Percentiles rank a stretch among this genome's conserved stretches.
These are phyloP conservation scores for Toxotes lorentzi DNA, from an alignment of 2,797 vertebrate genomes.

Conservation along the genomic window DNA sequence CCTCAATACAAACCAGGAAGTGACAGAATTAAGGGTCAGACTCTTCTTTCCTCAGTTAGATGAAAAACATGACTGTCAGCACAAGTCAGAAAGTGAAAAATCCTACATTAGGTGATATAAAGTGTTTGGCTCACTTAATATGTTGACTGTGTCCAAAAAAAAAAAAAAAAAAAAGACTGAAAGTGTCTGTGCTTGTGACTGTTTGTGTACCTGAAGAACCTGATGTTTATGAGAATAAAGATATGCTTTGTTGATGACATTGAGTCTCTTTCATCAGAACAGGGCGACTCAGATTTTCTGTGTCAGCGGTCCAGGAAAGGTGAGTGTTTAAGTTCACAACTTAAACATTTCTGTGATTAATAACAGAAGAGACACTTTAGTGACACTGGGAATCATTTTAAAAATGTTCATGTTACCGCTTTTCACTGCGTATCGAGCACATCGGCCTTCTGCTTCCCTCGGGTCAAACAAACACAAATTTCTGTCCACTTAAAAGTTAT, in stretches of 20 bases:
- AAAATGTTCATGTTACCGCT: neutral
- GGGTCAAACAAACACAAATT: too few species aligned
- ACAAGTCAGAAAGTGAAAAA: slow-evolving; percentile 53
- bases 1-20: slow-evolving; percentile 69
- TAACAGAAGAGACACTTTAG: neutral
- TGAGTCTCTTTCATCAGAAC: slow-evolving; percentile 1
- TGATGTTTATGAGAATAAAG: slow-evolving; percentile 77
- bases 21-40: slow-evolving; percentile 62
- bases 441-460: neutral
- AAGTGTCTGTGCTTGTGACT: slow-evolving; percentile 77
- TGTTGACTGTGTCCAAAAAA: slow-evolving; percentile 60
- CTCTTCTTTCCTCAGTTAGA: slow-evolving; percentile 65
- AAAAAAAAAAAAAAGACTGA: slow-evolving; percentile 46
- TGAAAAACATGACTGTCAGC: slow-evolving; percentile 59
- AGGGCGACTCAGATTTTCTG: neutral
- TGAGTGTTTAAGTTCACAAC: neutral
- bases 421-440: neutral
- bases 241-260: slow-evolving; percentile 67
- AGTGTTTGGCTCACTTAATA: slow-evolving; percentile 60
- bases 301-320: neutral
- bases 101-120: slow-evolving; percentile 39
- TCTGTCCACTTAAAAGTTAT: neutral
- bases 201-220: slow-evolving; percentile 72
- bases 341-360: neutral
- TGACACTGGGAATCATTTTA: too few species aligned